These are phyloP conservation scores for Phthorimaea operculella DNA, from an alignment of 1,140 invertebrate genomes.

Conservation along the genomic window DNA sequence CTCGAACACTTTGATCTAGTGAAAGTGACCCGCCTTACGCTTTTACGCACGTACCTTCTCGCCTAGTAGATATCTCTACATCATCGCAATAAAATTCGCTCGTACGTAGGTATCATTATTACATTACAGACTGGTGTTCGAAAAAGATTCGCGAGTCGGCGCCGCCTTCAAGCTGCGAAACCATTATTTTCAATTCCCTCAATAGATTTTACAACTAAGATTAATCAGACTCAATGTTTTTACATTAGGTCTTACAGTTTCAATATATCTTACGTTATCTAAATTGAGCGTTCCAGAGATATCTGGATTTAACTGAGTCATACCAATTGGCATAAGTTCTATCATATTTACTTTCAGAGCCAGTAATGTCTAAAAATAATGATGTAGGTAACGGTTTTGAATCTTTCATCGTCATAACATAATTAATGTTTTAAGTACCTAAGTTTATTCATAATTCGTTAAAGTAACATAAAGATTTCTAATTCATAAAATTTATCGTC, in stretches of 20 bases:
- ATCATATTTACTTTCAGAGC: no score
- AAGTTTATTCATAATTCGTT: no score
- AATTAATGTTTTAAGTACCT: no score
- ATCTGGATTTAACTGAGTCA: no score
- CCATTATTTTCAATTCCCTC: slow-evolving; percentile 22
- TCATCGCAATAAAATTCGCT: neutral
- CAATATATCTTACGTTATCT: neutral
- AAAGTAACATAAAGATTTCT: slow-evolving; percentile 20
- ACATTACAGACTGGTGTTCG: neutral
- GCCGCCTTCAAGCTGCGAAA: neutral
- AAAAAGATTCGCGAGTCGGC: neutral
- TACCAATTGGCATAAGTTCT: no score
- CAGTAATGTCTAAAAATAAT: no score
- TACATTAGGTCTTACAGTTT: neutral
- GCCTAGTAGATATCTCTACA: slow-evolving; percentile 12
- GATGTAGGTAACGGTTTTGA: no score
- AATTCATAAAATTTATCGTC: slow-evolving; percentile 26
- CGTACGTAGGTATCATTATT: neutral
- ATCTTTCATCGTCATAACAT: no score
- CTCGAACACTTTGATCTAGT: slow-evolving; percentile 36
- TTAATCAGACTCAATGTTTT: slow-evolving; percentile 14
- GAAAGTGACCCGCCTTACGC: slow-evolving; percentile 38
- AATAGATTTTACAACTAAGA: slow-evolving; percentile 24
- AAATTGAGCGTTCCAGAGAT: neutral
- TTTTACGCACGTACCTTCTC: slow-evolving; percentile 14